Evolutionary conservation across 2,797 vertebrate genomes (phyloP), one percentile per base, ranked within the genome.

Genomic region (Melanogrammus aeglefinus): DNA sequence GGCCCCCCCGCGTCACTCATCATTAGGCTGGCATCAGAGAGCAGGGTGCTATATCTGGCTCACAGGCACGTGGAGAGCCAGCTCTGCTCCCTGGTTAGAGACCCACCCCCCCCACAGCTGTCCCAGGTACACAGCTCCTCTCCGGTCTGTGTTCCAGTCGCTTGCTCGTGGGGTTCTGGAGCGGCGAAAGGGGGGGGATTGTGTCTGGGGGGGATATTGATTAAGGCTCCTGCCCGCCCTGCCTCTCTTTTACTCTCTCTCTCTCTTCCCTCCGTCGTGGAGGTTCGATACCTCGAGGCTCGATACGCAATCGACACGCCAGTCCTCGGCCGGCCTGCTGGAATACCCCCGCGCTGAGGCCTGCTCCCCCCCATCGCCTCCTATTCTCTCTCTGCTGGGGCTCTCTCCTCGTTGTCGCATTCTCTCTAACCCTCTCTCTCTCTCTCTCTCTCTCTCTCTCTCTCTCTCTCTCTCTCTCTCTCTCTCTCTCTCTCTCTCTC

Each of bases 1-100:
- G 91, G 88, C 38, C 88, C 84, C 88, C 84, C 84, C 86, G 88
- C 51, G 91, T 92, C 90, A 93, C 89, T 92, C 89, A 92, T 91
- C 87, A 94, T 94, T 94, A 94, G 90, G 89, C 89, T 91, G 90
- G 91, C 91, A 91, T 90, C 91, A 91, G 90, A 91, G 79, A 84
- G 86, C 84, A 87, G 84, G 84, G 84, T 87, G 90, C 86, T 90
- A 88, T 88, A 87, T 90, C 84, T 88, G 85, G 51, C 51, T 57
- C 51, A 21, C 18, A 57, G 44, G 44, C 44, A 47, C 44, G 44
- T 47, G 44, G 44, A 47, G 44, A 47, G 16, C 44, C 44, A 47
- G 12, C 44, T 47, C 14, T 47, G 44, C 38, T 39, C 38, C 44
- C 44, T 14, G 44, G 44, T 3, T 14, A 18, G 44, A 18, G 44